Evolutionary conservation across 2,888 invertebrate species (phyloP).

Genomic region (Drosophila flavopinicola): DNA sequence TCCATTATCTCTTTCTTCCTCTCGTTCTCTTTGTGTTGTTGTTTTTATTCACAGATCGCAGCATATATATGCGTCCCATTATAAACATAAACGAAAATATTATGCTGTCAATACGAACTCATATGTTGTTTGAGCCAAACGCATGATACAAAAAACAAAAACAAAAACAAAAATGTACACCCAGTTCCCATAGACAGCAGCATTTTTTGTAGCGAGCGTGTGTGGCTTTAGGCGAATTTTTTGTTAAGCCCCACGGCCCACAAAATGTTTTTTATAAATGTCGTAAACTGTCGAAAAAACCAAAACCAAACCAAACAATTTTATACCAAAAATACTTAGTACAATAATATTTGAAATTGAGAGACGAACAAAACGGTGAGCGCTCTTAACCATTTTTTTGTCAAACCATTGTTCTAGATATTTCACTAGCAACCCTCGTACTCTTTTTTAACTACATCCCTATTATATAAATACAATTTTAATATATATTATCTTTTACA

Average conservation of each 20-base stretch:
- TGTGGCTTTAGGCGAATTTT: conserved; percentile 55
- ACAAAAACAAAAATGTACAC: background rate
- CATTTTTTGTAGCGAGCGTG: conserved; percentile 58
- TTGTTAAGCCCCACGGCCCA: conserved; percentile 62
- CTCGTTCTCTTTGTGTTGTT: conserved; percentile 53
- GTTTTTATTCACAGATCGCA: conserved; percentile 80
- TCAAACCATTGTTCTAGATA: conserved; percentile 19
- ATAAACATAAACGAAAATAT: conserved; percentile 81
- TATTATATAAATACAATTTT: conserved; percentile 3
- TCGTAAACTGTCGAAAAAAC: conserved; percentile 50
- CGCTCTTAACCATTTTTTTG: conserved; percentile 41
- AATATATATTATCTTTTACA: conserved; percentile 4
- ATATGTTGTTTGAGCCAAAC: conserved; percentile 72
- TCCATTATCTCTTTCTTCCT: conserved; percentile 24
- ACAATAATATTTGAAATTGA: conserved; percentile 54
- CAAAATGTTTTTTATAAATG: conserved; percentile 53
- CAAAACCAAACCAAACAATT: conserved; percentile 34
- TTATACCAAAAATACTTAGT: conserved; percentile 61
- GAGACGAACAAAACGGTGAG: conserved; percentile 65
- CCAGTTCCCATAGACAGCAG: conserved; percentile 33
- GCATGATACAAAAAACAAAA: conserved; percentile 26
- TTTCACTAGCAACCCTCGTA: conserved; percentile 44
- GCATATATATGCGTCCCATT: conserved; percentile 82
- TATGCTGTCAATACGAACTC: conserved; percentile 82
- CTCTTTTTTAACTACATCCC: conserved; percentile 8